A percentile compares a stretch with the other conserved stretches of the same genome.
Evolutionary conservation across 1,140 invertebrate genomes (phyloP).

Genomic region (Cherax quadricarinatus): DNA sequence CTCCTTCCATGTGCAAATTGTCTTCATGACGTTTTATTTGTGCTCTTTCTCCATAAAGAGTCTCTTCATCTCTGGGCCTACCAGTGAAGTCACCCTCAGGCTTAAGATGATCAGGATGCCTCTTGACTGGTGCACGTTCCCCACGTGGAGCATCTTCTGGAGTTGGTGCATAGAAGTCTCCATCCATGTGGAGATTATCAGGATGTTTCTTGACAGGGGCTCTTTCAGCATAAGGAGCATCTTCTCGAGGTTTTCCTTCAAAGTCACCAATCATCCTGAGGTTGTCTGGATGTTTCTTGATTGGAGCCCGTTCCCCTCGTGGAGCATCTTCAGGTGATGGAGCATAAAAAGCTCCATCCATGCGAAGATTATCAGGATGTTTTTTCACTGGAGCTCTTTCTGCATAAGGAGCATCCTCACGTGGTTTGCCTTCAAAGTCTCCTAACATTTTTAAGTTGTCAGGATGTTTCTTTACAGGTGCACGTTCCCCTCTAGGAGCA

Average conservation of each 20-base stretch:
- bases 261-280: constrained; percentile 48
- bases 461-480: constrained; percentile 44
- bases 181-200: constrained; percentile 77
- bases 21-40: constrained; percentile 75
- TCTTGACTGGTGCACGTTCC: constrained; percentile 42
- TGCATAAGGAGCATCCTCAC: constrained; percentile 43
- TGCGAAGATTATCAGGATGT: constrained; percentile 25
- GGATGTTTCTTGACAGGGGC: constrained; percentile 78
- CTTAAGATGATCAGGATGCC: constrained; percentile 75
- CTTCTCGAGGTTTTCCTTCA: constrained; percentile 46
- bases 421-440: constrained; percentile 38
- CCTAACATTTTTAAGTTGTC: constrained; percentile 42
- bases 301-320: constrained; percentile 48
- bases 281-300: constrained; percentile 47
- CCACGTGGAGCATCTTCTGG: constrained; percentile 32
- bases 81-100: constrained; percentile 84
- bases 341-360: constrained; percentile 41
- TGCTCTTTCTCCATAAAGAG: constrained; percentile 75
- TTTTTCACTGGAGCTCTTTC: constrained; percentile 19
- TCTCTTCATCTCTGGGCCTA: constrained; percentile 12
- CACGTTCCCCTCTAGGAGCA: constrained; percentile 24
- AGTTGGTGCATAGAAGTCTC: constrained; percentile 50
- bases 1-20: constrained; percentile 70
- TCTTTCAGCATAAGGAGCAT: constrained; percentile 61
- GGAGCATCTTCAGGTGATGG: constrained; percentile 74